Evolutionary conservation across 2,113 vertebrate genomes (phyloP), one percentile per base, ranked within the genome.

Genomic region (Cochlearius cochlearius): DNA sequence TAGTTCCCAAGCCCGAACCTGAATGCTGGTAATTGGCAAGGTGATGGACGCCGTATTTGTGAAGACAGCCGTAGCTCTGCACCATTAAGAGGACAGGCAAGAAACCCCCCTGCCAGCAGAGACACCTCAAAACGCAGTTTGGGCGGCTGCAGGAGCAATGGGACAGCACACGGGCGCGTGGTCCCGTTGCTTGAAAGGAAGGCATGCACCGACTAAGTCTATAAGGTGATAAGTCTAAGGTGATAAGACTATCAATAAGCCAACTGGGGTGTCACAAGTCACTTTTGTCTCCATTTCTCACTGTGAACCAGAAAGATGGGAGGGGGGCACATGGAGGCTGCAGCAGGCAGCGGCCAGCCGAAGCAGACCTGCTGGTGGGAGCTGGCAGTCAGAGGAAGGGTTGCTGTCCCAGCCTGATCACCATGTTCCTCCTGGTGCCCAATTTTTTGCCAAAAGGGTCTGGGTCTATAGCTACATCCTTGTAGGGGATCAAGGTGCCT

Each of bases 121-220:
- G 8, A 23, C 26, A 69, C 26, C 32, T 56, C 52, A 53, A n/a
- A 66, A 49, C 9, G 11, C 22, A 38, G 12, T 4, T 26, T n/a
- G 56, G 47, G 19, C 53, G 62, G 16, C 47, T 62, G 19, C 3
- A 3, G 26, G 32, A 74, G 43, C 53, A 85, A 41, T 4, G 5
- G 11, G 11, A 41, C 52, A 18, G 13, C 23, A 22, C 30, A 38
- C 2, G 3, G 60, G 25, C 36, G 10, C 4, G 1, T 1, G 1
- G 19, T 13, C 10, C 14, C 12, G 7, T 19, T 23, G 11, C 45
- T 50, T 66, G 39, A 71, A 79, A 26, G 47, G 34, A 62, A 80
- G 20, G 14, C 15, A 10, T 19, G 18, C 15, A 32, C 12, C 2
- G 0, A 3, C 29, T 21, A 78, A 86, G 14, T 21, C 5, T 39